A percentile compares a stretch with the other conserved stretches of the same genome.
phyloP scores from a whole-genome alignment of 2,797 vertebrate genomes.

The Parotocinclus haroldoi region DNA sequence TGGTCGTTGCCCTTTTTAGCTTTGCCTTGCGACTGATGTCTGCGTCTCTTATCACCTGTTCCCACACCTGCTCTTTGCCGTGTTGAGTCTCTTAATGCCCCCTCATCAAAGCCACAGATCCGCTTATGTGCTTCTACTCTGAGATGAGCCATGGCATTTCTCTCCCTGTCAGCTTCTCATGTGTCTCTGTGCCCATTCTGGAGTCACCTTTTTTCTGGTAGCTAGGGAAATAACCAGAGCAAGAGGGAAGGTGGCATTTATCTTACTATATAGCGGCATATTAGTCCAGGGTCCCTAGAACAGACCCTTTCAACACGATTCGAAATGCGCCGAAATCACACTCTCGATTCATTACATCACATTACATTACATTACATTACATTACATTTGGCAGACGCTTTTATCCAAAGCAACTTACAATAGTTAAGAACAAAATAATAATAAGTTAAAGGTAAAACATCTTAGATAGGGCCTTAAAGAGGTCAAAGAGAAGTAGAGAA shows the following conservation, averaged over 20 bases:
- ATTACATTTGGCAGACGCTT: no score
- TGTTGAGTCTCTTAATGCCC: constrained; percentile 72
- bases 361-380: no score
- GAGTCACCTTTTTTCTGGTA: constrained; percentile 8
- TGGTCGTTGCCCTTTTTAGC: constrained; percentile 38
- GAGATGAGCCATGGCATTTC: constrained; percentile 58
- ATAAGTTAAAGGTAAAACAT: no score
- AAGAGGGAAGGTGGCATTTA: constrained; percentile 16
- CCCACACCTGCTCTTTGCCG: constrained; percentile 74
- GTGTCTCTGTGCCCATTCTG: constrained; percentile 1
- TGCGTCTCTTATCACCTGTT: constrained; percentile 71
- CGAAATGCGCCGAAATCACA: background rate
- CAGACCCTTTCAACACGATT: background rate
- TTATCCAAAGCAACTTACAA: no score
- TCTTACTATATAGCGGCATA: constrained; percentile 4
- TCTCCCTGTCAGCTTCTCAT: constrained; percentile 35
- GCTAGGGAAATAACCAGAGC: constrained; percentile 23
- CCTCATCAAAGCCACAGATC: constrained; percentile 64
- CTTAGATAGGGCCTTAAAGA: no score
- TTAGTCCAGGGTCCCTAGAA: constrained; percentile 10
- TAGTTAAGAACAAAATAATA: no score
- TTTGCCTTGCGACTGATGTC: constrained; percentile 57
- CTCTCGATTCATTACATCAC: background rate
- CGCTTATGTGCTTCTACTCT: constrained; percentile 49
- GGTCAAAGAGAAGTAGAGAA: no score